Evolutionary conservation across 2,888 invertebrate genomes (phyloP).

Genomic region (Xylota segnis): DNA sequence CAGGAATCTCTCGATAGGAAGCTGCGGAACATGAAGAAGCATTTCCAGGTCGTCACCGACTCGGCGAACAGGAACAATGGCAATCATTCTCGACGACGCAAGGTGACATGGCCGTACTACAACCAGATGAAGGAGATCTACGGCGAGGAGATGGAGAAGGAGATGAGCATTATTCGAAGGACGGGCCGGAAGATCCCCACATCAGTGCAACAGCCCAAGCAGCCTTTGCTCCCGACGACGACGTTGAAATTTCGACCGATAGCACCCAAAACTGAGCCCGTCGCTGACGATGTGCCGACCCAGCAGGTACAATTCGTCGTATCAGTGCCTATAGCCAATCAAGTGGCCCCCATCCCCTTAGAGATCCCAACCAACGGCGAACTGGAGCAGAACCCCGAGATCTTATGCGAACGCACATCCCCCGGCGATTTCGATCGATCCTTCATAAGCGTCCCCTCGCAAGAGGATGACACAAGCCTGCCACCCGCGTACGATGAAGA

Average conservation of each 20-base stretch:
- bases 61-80: background rate
- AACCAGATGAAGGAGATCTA: slow-evolving; percentile 28
- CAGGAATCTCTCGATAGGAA: slow-evolving; percentile 49
- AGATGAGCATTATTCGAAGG: background rate
- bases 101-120: slow-evolving; percentile 53
- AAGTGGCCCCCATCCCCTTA: background rate
- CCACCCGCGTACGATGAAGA: background rate
- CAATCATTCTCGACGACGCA: background rate
- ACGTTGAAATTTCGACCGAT: slow-evolving; percentile 22
- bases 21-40: slow-evolving; percentile 48
- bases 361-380: background rate
- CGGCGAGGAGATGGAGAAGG: slow-evolving; percentile 21
- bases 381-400: background rate
- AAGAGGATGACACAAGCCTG: background rate
- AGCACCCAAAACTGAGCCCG: slow-evolving; percentile 1
- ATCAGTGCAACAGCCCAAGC: background rate
- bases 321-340: background rate
- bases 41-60: slow-evolving; percentile 7
- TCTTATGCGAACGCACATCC: background rate
- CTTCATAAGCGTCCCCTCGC: background rate
- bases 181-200: background rate
- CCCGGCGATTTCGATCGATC: background rate
- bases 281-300: background rate
- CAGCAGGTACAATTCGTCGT: background rate
- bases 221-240: background rate